These are phyloP conservation scores for Rhabdornis inornatus DNA, from an alignment of 2,113 vertebrate genomes.

Conservation along the genomic window DNA sequence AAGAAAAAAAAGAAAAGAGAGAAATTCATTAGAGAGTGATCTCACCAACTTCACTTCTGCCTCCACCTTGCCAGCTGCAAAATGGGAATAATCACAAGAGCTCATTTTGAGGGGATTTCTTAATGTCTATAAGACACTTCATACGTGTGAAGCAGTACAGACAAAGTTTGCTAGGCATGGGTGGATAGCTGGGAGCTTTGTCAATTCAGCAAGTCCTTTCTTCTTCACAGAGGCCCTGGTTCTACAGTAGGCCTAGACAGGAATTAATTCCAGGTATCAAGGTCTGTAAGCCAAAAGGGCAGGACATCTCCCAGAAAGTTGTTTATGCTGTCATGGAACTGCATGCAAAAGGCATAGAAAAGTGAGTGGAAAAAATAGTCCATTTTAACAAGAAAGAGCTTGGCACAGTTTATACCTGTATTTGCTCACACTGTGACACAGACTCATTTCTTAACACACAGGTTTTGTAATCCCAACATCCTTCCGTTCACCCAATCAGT, in stretches of 20 bases:
- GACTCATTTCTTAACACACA: background rate
- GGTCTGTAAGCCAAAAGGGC: background rate
- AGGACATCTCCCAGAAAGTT: background rate
- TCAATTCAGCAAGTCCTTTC: background rate
- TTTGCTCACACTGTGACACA: background rate
- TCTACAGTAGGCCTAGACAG: background rate
- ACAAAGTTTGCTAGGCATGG: background rate
- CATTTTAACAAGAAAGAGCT: background rate
- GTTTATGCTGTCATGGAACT: background rate
- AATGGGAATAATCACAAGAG: background rate
- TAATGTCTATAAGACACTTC: background rate
- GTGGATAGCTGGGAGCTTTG: background rate
- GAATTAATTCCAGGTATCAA: background rate
- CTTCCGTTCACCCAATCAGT: background rate
- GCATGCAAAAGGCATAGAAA: background rate
- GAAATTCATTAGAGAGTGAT: background rate
- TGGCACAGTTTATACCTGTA: background rate
- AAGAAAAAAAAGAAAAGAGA: background rate
- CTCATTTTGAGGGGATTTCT: background rate
- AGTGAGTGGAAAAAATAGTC: background rate
- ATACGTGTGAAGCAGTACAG: accelerated
- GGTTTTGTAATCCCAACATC: background rate
- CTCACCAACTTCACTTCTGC: background rate
- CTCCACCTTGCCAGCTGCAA: background rate
- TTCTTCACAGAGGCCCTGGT: background rate